Evolutionary conservation across 2,797 vertebrate genomes (phyloP).

Genomic region (Pachyuromys duprasi): DNA sequence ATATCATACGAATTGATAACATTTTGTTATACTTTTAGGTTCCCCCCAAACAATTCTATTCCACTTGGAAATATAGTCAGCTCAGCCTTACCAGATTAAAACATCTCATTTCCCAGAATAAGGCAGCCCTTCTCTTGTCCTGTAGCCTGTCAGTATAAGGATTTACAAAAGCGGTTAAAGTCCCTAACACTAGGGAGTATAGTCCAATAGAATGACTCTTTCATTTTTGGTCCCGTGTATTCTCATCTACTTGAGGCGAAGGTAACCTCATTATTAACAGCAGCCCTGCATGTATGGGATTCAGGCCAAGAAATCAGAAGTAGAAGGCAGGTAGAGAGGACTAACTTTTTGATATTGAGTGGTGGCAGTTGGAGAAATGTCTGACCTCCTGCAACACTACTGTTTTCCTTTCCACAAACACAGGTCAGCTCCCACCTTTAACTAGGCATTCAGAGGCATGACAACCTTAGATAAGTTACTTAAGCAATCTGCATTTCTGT

Average conservation of each 20-base stretch:
- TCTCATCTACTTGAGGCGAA: neutral
- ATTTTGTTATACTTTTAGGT: neutral
- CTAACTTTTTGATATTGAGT: neutral
- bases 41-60: neutral
- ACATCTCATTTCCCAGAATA: neutral
- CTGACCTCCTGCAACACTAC: neutral
- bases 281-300: neutral
- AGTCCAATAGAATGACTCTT: neutral
- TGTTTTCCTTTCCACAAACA: constrained; percentile 15
- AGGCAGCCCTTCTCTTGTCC: neutral
- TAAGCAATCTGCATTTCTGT: neutral
- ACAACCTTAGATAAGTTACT: neutral
- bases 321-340: neutral
- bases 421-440: neutral
- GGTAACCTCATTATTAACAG: neutral
- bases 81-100: neutral
- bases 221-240: neutral
- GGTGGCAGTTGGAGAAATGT: neutral
- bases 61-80: neutral
- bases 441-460: neutral
- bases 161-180: neutral
- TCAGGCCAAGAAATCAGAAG: neutral
- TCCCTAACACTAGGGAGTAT: neutral
- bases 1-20: neutral
- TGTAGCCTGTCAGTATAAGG: neutral